A percentile compares a stretch with the other conserved stretches of the same genome.
Conservation (phyloP, 2,797 vertebrate genomes). For the Florisuga fusca region DNA sequence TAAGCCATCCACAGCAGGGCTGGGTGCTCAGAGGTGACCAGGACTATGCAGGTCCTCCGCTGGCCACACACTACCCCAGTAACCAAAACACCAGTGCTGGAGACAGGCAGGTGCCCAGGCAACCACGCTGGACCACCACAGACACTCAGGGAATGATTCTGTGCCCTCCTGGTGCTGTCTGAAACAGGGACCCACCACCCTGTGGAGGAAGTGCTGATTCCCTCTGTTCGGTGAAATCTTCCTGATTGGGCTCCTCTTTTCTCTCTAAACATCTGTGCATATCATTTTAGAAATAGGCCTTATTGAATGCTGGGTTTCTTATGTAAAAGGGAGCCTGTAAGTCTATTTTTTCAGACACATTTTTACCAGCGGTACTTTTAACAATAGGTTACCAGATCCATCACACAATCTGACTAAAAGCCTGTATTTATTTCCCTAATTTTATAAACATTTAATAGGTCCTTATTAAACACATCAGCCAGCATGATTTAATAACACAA, state of each 20-base stretch:
- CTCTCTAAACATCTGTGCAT: conserved; percentile 40
- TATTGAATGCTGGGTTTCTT: background rate
- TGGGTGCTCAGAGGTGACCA: background rate
- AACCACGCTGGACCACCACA: background rate
- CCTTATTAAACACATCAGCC: conserved; percentile 93
- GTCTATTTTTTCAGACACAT: conserved; percentile 63
- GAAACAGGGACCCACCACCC: accelerated
- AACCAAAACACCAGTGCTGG: accelerated
- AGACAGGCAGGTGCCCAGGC: background rate
- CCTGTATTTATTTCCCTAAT: conserved; percentile 87
- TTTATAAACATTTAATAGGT: conserved; percentile 91
- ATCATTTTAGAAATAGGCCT: background rate
- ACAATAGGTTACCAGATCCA: conserved; percentile 84
- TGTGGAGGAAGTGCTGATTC: background rate
- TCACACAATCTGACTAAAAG: conserved; percentile 83
- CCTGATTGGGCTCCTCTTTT: conserved; percentile 26
- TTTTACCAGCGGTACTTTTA: conserved; percentile 79
- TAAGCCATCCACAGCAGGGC: accelerated
- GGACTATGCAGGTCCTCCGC: accelerated
- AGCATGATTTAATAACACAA: conserved; percentile 98
- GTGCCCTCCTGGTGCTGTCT: background rate
- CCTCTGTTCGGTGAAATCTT: background rate
- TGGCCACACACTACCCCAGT: accelerated
- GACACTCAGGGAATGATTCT: background rate
- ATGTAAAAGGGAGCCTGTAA: conserved; percentile 61